Base-by-base conservation (phyloP, 2,113 vertebrate species). In the Esox niger region DNA sequence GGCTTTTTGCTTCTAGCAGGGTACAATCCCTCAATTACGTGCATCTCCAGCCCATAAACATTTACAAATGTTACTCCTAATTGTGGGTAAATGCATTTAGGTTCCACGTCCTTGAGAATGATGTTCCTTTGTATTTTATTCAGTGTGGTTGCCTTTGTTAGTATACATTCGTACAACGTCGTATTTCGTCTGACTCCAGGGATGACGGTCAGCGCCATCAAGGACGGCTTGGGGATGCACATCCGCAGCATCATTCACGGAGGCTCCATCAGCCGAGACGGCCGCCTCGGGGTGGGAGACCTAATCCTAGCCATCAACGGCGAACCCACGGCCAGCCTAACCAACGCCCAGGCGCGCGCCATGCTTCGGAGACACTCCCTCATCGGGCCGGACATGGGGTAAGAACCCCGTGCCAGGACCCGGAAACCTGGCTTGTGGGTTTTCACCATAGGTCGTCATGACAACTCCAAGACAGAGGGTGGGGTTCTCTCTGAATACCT, bases 321-420 rank as follows among this genome's bases (percentile, higher is more conserved):
- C 55, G 97, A 99, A 74, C 87, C 91, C 33, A 94, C 94, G 1
- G 82, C 91, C 60, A 91, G 92, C 76, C 84, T 98, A 84, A 95
- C 88, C 78, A 99, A 92, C 46, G 94, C 92, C 25, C 95, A 98
- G 79, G 96, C 96, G 0, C 91, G 97, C 0, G 95, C 97, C 65
- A 93, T 98, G 94, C 86, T 99, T 2, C 89, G 97, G 54, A 92
- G 93, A 55, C 97, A 99, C 90, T 98, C 96, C 0, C 94, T 99
- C 7, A 92, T 96, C 31, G 95, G 91, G 75, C 93, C 95, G 6
- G 95, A 98, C 65, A 89, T 98, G 86, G 95, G 92, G 97, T 98
- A 92, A 86, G 88, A 84, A 64, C 11, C 17, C 6, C 31, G 20
- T 47, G 17, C n/a, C 47, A 7, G n/a, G n/a, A 21, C 38, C 38